Conservation (phyloP, 2,113 vertebrate species). For the Cairina moschata region DNA sequence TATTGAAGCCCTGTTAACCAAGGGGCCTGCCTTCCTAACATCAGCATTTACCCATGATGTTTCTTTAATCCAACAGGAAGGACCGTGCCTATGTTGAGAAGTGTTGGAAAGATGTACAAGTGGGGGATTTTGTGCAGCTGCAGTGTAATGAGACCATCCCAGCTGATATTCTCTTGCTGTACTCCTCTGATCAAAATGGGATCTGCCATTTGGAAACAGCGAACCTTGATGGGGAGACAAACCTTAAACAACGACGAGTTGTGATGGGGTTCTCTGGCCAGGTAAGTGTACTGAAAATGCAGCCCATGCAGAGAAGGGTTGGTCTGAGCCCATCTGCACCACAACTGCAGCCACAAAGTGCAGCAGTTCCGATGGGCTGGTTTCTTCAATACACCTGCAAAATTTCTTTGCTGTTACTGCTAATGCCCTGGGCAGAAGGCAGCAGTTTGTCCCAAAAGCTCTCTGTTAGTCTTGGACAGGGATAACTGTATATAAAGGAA, state of each 20-base stretch:
- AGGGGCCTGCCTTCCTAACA: not conserved
- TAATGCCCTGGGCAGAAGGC: not conserved
- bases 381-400: not conserved
- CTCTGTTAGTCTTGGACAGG: not conserved
- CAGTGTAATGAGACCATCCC: conserved; percentile 89
- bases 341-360: too few relatives aligned
- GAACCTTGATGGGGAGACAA: conserved; percentile 94
- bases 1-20: not conserved
- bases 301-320: accelerated
- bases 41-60: accelerated
- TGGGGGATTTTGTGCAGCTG: conserved; percentile 92
- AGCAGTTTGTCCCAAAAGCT: not conserved
- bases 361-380: accelerated
- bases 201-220: conserved; percentile 90
- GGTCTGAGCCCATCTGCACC: accelerated
- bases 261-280: conserved; percentile 74
- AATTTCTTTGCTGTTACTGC: not conserved
- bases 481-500: not conserved
- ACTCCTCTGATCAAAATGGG: conserved; percentile 86
- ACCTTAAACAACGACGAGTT: conserved; percentile 88
- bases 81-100: conserved; percentile 79
- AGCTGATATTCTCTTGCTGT: conserved; percentile 90
- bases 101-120: conserved; percentile 89
- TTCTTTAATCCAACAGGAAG: conserved; percentile 72
- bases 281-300: conserved; percentile 19